Base-by-base conservation (phyloP, 2,888 invertebrate genomes). In the Notodonta dromedarius region DNA sequence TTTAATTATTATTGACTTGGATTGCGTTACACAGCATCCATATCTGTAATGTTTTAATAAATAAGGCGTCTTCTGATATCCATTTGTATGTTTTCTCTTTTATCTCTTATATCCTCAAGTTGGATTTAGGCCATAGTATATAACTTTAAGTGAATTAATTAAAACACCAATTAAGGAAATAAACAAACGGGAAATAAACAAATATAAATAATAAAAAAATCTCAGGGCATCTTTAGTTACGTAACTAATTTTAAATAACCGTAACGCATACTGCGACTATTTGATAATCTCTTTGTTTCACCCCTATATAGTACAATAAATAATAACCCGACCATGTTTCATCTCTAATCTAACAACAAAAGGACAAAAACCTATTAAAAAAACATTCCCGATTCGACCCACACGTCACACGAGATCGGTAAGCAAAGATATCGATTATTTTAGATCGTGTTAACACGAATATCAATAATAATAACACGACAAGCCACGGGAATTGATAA, bases 1-100 rank as follows among this genome's bases (percentile, higher is more conserved):
- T 85, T 84, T 76, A 80, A 85, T 88, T 83, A 85, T 85, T 85
- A 86, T 86, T 82, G 76, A 84, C 63, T 79, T 74, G 83, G 80
- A 84, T 89, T 80, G 74, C 66, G 77, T 88, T 89, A 85, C 88
- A 83, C 73, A 78, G 78, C 78, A 82, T 65, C 76, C 59, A 69
- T 68, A 65, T 67, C 60, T 58, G 44, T 62, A 68, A 70, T 61
- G 57, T 59, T 57, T 58, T 63, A 63, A 70, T 70, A 72, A 66
- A 3, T 35, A 24, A 24, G 24, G 69, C 67, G 65, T 56, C 46
- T 57, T 59, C 61, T 61, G 66, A 24, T 42, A 63, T 70, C 53
- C 62, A 70, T 62, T 13, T 63, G 58, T 55, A 35, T 24, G 11
- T 44, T 8, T 35, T 2, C 42, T 40, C 13, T 57, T 46, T 48